Evolutionary conservation across 2,888 invertebrate genomes (phyloP).

Genomic region (Lithophane socia): DNA sequence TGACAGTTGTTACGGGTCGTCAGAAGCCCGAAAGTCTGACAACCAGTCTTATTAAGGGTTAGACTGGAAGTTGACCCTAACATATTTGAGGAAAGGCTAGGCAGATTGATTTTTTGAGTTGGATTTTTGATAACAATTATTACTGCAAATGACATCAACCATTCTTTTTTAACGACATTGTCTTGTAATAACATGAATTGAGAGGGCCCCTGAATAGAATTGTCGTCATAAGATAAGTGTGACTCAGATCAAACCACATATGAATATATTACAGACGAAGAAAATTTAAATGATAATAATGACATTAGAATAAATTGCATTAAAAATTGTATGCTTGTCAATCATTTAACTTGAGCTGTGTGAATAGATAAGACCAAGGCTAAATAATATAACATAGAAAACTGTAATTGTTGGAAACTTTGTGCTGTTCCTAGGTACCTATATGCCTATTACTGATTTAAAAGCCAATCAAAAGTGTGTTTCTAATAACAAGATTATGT

Average conservation of each 20-base stretch:
- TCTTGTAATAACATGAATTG: not conserved
- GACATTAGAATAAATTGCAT: conserved; percentile 6
- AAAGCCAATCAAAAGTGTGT: not conserved
- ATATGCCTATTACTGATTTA: not conserved
- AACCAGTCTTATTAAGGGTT: no score
- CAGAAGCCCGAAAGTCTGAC: no score
- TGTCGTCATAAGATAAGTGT: not conserved
- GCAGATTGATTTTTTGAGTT: no score
- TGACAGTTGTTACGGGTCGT: no score
- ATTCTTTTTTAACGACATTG: not conserved
- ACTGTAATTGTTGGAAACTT: not conserved
- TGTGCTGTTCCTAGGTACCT: not conserved
- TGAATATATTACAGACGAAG: conserved; percentile 3
- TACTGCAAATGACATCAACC: not conserved
- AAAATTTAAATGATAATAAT: conserved; percentile 35
- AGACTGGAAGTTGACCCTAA: no score
- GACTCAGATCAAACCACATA: not conserved
- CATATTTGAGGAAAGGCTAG: no score
- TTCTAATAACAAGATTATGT: not conserved
- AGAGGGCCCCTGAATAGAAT: not conserved
- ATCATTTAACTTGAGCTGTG: not conserved
- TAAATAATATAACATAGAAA: not conserved
- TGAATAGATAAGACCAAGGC: conserved; percentile 3
- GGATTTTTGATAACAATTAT: not conserved
- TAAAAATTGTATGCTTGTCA: conserved; percentile 28